A percentile compares a stretch with the other conserved stretches of the same genome.
Evolutionary conservation across 2,797 vertebrate species (phyloP).

Genomic region (Macroramphosus scolopax): DNA sequence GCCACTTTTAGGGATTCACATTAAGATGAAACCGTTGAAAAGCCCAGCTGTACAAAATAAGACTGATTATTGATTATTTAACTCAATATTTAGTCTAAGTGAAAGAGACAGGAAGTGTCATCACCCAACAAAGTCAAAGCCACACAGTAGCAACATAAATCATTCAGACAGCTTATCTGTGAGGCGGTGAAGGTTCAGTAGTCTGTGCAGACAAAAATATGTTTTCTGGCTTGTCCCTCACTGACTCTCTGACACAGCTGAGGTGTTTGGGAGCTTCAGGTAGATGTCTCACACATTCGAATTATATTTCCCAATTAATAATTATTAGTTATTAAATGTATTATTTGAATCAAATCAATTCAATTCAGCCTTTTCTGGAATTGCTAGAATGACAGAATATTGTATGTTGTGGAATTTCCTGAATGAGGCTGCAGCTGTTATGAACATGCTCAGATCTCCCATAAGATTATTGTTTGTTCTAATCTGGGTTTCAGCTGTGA

Average conservation of each 20-base stretch:
- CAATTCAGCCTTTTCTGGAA: too few species aligned
- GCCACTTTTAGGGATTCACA: too few species aligned
- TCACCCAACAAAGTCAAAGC: conserved; percentile 4
- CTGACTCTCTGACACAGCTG: not conserved
- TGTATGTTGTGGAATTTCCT: conserved; percentile 17
- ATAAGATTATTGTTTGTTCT: conserved; percentile 27
- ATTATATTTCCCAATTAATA: conserved; percentile 1
- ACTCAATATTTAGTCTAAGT: too few species aligned
- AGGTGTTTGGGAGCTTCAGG: not conserved
- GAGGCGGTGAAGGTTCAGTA: too few species aligned
- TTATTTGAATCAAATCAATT: not conserved
- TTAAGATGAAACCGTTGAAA: too few species aligned
- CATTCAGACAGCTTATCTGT: not conserved
- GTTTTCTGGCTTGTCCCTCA: too few species aligned
- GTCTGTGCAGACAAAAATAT: too few species aligned
- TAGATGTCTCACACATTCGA: not conserved
- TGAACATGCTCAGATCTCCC: conserved; percentile 1
- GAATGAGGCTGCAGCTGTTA: conserved; percentile 10
- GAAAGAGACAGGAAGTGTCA: too few species aligned
- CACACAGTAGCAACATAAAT: not conserved
- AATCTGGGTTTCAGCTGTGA: conserved; percentile 31
- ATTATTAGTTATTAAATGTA: not conserved
- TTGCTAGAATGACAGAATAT: not conserved
- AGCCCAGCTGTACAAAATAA: too few species aligned
- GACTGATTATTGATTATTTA: too few species aligned